Base-by-base conservation (phyloP, 2,113 vertebrate species). In the Eupsittula cactorum region DNA sequence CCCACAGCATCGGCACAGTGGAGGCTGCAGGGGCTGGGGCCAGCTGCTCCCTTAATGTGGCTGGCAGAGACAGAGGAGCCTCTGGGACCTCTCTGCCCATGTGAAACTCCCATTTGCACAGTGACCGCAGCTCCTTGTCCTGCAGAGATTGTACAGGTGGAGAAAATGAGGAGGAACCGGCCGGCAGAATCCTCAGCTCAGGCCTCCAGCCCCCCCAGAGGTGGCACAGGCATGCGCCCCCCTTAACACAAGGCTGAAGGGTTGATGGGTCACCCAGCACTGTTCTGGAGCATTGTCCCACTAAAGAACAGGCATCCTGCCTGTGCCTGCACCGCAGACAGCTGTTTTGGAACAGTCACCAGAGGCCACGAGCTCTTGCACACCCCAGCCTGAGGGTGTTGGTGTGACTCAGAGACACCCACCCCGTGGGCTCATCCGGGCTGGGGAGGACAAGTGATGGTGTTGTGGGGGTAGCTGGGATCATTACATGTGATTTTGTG, bases 51-150 rank as follows among this genome's bases (percentile, higher is more conserved):
- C 37, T 35, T 18, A 27, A 14, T 4, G 2, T 2, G 46, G 50
- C 25, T 44, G 53, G 52, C 37, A 35, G 27, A 16, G 49, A 12
- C 73, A 4, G 16, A 63, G 64, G 37, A 78, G 37, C 8, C 1
- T 7, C 33, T 2, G 3, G 55, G 41, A 13, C 9, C 7, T 8
- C 63, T 49, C 1, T 1, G 0, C 5, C 0, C 0, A 23, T 27
- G 28, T 13, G 49, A 28, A 65, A 21, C 8, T 27, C n/a, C 69
- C 31, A 2, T 23, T 46, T 2, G 1, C 37, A 18, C 0, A 0
- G 46, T 8, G 31, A 14, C 15, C 2, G 5, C 35, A 63, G 59
- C 4, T 9, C 25, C 47, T 25, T 7, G 25, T n/a, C 35, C 57
- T 55, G 52, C 41, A 16, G 35, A 35, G 21, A 17, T 31, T 17